Evolutionary conservation across 2,797 vertebrate genomes (phyloP).

Genomic region (Fringilla coelebs): DNA sequence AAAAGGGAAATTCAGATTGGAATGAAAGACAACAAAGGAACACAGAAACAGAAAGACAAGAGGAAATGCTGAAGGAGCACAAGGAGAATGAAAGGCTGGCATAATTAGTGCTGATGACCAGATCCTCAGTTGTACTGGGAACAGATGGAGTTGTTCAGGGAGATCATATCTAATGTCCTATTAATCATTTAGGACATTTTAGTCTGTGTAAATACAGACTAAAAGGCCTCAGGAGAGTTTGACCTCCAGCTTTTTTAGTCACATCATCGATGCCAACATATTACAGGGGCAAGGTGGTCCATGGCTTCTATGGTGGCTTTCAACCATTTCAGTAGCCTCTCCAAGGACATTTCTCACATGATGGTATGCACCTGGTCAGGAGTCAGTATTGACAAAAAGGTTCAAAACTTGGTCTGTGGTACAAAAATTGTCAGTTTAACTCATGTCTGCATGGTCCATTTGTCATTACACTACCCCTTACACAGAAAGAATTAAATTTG

Average conservation of each 20-base stretch:
- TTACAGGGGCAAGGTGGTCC: not conserved
- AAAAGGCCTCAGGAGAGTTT: not conserved
- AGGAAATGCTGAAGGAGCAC: not conserved
- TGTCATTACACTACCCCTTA: not conserved
- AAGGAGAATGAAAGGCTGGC: not conserved
- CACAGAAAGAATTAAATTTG: not conserved
- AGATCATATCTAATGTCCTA: not conserved
- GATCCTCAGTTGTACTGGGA: not conserved
- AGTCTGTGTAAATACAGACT: not conserved
- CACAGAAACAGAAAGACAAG: not conserved
- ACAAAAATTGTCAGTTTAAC: not conserved
- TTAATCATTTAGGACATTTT: not conserved
- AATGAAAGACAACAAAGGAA: not conserved
- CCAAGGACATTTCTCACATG: not conserved
- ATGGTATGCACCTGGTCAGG: not conserved
- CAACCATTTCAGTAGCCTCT: not conserved
- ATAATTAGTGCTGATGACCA: not conserved
- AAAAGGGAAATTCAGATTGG: not conserved
- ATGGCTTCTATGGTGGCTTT: rapidly evolving
- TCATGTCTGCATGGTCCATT: not conserved
- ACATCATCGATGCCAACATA: not conserved
- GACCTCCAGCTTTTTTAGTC: not conserved
- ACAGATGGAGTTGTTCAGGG: not conserved
- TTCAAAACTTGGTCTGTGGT: not conserved
- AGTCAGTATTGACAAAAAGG: not conserved